Evolutionary conservation across 92 coral and sea anemone genomes (phyloP), one percentile per base, ranked within the genome.

Genomic region (Epizoanthus fatuus): DNA sequence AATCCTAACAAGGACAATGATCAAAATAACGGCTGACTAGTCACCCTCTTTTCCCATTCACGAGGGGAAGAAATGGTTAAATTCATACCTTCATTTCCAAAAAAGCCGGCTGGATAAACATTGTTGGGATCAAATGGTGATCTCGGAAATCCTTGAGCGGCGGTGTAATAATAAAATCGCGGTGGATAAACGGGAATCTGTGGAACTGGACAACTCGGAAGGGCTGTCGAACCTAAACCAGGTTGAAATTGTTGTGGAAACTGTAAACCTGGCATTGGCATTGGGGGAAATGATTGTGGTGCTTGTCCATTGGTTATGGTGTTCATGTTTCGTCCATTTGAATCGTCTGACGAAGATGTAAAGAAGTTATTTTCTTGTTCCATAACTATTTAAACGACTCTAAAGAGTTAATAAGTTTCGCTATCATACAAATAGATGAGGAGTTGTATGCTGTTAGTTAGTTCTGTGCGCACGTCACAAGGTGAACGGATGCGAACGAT

Each of bases 121-220:
- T 60, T 76, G 38, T 40, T 77, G 12, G 82, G 69, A 9, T 77
- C 82, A 59, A 77, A 77, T 8, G 82, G 45, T n/a, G 82, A 40
- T 22, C 82, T 77, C 57, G 82, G 82, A 59, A 77, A 77, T 4
- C 82, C 82, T 77, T 77, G 82, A n/a, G 82, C 58, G 25, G 82
- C 82, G 49, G 82, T 77, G 58, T 77, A 77, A 57, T 77, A 77
- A 42, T 77, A 77, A 20, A 77, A 77, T 62, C 82, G 70, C 16
- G 82, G 82, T 77, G 82, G 82, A 77, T 77, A 77, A 37, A 77
- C 70, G 32, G 82, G 82, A 60, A 77, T 77, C 70, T 77, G 82
- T 32, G 82, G 82, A 16, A 77, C 82, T 19, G 82, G 82, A 56
- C 82, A 77, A 66, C 72, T 12, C 9, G 72, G 72, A 66, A 66